Percentiles rank a stretch among this genome's conserved stretches.
Evolutionary conservation across 1,140 invertebrate genomes (phyloP).

Genomic region (Colletes gigas): DNA sequence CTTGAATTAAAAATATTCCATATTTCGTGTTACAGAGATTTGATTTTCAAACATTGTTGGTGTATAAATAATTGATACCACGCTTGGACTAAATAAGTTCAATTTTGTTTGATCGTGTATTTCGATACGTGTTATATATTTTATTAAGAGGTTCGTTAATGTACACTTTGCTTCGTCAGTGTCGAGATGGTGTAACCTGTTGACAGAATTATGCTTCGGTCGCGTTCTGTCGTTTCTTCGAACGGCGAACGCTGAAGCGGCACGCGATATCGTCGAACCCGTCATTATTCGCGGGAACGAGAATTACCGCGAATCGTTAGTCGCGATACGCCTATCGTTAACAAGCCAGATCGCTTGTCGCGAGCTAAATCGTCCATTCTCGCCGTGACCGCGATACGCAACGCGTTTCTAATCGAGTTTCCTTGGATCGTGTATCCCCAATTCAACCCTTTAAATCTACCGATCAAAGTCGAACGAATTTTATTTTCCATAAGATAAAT

Average conservation of each 20-base stretch:
- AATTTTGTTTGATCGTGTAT: no score
- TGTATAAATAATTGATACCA: no score
- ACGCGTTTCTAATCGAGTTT: neutral
- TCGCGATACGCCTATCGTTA: conserved; percentile 15
- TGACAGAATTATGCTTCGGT: conserved; percentile 8
- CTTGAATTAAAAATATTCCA: no score
- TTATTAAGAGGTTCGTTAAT: no score
- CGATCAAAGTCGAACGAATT: no score
- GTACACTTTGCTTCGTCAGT: no score
- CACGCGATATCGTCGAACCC: conserved; percentile 17
- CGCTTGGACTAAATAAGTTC: no score
- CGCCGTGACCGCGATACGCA: no score
- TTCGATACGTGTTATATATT: no score
- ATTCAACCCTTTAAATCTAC: neutral
- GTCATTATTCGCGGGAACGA: conserved; percentile 17
- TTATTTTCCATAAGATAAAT: no score
- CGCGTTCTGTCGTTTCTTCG: conserved; percentile 17
- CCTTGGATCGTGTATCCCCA: conserved; percentile 19
- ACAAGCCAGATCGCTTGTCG: neutral
- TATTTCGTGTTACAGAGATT: no score
- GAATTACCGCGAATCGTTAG: conserved; percentile 18
- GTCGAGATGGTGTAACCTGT: neutral
- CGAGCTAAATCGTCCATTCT: neutral
- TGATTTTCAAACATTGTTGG: no score
- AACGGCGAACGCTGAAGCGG: neutral